Percentiles rank a stretch among this genome's conserved stretches.
Evolutionary conservation across 2,797 vertebrate species (phyloP).

Genomic region (Sphenopsis melanotis): DNA sequence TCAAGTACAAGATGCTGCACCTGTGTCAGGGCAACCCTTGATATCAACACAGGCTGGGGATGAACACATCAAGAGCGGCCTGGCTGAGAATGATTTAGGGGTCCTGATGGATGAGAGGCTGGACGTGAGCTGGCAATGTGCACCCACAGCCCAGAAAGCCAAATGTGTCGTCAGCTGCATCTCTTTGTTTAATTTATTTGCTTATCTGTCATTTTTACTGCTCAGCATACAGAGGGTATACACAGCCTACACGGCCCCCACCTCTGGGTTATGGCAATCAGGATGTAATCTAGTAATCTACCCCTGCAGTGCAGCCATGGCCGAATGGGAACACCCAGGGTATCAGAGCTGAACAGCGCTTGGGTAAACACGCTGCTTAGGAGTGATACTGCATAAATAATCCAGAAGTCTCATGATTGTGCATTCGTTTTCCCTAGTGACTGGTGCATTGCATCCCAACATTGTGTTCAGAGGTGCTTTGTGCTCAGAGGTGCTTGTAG

Average conservation of each 20-base stretch:
- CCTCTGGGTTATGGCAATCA: not conserved
- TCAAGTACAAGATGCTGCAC: not conserved
- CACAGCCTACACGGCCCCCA: not conserved
- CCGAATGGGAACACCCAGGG: not conserved
- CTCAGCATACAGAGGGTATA: not conserved
- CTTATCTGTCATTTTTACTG: not conserved
- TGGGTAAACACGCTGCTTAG: not conserved
- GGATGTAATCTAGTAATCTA: not conserved
- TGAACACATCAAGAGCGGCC: not conserved
- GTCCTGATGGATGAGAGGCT: not conserved
- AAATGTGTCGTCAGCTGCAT: not conserved
- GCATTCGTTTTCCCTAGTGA: not conserved
- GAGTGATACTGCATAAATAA: not conserved
- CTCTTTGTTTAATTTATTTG: not conserved
- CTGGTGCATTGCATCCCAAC: not conserved
- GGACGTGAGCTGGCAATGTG: not conserved
- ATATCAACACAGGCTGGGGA: not conserved
- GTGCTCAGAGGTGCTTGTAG: not conserved
- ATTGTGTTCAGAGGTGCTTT: not conserved
- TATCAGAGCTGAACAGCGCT: slow-evolving; percentile 9
- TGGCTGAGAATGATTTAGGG: accelerated
- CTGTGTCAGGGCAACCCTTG: not conserved
- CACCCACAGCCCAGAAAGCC: not conserved
- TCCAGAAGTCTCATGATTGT: not conserved
- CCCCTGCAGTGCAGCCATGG: not conserved